These are phyloP conservation scores for Myathropa florea DNA, from an alignment of 2,888 invertebrate genomes.

Conservation along the genomic window DNA sequence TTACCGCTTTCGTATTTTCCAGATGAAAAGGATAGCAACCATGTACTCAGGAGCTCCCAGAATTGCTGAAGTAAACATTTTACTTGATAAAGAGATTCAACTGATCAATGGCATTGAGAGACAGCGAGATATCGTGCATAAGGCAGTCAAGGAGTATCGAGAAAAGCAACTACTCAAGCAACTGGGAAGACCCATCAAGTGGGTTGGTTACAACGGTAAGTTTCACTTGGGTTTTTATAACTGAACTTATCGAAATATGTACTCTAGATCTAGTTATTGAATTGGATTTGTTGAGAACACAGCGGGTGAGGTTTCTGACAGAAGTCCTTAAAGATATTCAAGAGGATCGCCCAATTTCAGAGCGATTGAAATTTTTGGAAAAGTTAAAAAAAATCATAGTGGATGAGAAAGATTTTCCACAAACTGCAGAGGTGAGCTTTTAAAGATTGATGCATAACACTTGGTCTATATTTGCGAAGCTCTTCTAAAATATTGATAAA, in stretches of 20 bases:
- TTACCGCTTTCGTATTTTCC: neutral
- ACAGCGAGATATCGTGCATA: slow-evolving; percentile 84
- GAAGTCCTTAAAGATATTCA: slow-evolving; percentile 87
- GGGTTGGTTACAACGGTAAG: slow-evolving; percentile 88
- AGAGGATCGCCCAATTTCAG: slow-evolving; percentile 83
- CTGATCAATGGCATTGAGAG: slow-evolving; percentile 84
- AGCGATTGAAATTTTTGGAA: slow-evolving; percentile 86
- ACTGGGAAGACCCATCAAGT: slow-evolving; percentile 87
- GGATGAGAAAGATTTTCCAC: slow-evolving; percentile 76
- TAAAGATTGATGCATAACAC: too few species aligned
- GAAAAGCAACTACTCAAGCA: slow-evolving; percentile 85
- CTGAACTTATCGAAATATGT: neutral
- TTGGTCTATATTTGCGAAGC: too few species aligned
- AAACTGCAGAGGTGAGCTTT: slow-evolving; percentile 75
- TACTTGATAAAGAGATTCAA: slow-evolving; percentile 87
- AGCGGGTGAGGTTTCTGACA: slow-evolving; percentile 88
- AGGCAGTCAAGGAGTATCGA: slow-evolving; percentile 83
- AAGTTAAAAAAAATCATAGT: slow-evolving; percentile 85
- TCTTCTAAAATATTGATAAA: too few species aligned
- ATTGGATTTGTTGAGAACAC: slow-evolving; percentile 91
- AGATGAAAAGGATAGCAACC: slow-evolving; percentile 85
- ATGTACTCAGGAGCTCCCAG: slow-evolving; percentile 86
- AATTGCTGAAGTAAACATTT: slow-evolving; percentile 86
- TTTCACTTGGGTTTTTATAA: neutral
- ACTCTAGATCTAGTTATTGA: slow-evolving; percentile 82